A percentile compares a stretch with the other conserved stretches of the same genome.
phyloP scores from a whole-genome alignment of 1,140 invertebrate genomes.

The Megathymus violae region DNA sequence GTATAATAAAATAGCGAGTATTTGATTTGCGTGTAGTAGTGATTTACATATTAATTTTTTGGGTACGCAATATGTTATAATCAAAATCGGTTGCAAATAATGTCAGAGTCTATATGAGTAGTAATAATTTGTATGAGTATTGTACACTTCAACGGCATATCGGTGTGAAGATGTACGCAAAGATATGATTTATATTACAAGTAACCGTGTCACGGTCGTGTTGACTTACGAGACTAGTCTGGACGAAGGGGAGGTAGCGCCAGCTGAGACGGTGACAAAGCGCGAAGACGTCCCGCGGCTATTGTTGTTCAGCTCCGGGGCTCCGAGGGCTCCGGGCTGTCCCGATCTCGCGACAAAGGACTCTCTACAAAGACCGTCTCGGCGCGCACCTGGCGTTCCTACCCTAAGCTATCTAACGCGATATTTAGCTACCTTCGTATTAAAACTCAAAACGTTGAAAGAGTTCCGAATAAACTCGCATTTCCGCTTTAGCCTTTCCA shows the following conservation, averaged over 20 bases:
- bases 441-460: slow-evolving; percentile 39
- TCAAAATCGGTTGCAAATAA: too few species aligned
- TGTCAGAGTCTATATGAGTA: too few species aligned
- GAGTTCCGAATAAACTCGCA: slow-evolving; percentile 31
- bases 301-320: slow-evolving; percentile 55
- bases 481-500: slow-evolving; percentile 52
- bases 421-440: slow-evolving; percentile 46
- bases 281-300: slow-evolving; percentile 77
- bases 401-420: slow-evolving; percentile 66
- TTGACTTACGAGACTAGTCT: slow-evolving; percentile 56
- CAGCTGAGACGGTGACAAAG: slow-evolving; percentile 77
- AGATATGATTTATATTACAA: slow-evolving; percentile 37
- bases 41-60: too few species aligned
- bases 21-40: neutral
- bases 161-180: neutral
- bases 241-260: slow-evolving; percentile 56
- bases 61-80: too few species aligned
- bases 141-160: neutral
- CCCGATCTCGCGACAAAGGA: slow-evolving; percentile 57
- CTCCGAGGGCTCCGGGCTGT: slow-evolving; percentile 43
- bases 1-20: neutral
- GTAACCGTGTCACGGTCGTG: slow-evolving; percentile 60
- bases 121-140: neutral
- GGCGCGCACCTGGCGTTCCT: slow-evolving; percentile 71
- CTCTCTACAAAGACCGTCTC: slow-evolving; percentile 65